These are phyloP conservation scores for Drosophila athabasca DNA, from an alignment of 1,140 invertebrate species.

Conservation along the genomic window DNA sequence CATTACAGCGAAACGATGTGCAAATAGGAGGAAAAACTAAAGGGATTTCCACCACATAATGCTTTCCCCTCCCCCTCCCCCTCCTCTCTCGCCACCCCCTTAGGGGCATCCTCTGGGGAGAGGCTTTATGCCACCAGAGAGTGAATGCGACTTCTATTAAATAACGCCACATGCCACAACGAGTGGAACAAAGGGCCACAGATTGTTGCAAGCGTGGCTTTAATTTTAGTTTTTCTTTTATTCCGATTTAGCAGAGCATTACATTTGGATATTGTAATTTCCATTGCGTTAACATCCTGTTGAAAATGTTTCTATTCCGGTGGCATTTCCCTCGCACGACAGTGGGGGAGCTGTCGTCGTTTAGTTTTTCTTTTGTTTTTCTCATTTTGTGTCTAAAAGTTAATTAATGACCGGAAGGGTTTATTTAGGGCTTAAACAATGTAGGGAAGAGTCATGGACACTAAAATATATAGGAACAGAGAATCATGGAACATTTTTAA, in stretches of 20 bases:
- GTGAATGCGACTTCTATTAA: conserved; percentile 48
- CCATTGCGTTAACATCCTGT: conserved; percentile 7
- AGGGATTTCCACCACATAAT: conserved; percentile 64
- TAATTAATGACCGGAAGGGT: conserved; percentile 35
- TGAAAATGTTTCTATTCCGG: not conserved
- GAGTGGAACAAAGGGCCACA: not conserved
- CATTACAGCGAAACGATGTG: conserved; percentile 79
- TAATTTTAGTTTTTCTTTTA: conserved; percentile 28
- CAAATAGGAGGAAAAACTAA: conserved; percentile 72
- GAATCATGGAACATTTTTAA: too few relatives aligned
- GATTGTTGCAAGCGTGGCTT: conserved; percentile 12
- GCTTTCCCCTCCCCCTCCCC: too few relatives aligned
- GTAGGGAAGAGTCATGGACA: not conserved
- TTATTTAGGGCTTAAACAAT: not conserved
- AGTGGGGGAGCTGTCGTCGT: too few relatives aligned
- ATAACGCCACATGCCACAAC: conserved; percentile 31
- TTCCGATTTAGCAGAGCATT: conserved; percentile 37
- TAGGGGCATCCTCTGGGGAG: conserved; percentile 45
- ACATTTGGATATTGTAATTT: conserved; percentile 19
- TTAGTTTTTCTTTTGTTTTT: conserved; percentile 33
- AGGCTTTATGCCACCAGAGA: conserved; percentile 18
- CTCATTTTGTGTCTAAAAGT: conserved; percentile 34
- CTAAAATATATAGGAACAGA: too few relatives aligned
- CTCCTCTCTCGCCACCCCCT: too few relatives aligned
- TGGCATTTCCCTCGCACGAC: too few relatives aligned